phyloP scores from a whole-genome alignment of 1,140 invertebrate species.

The Sycophaga agraensis region DNA sequence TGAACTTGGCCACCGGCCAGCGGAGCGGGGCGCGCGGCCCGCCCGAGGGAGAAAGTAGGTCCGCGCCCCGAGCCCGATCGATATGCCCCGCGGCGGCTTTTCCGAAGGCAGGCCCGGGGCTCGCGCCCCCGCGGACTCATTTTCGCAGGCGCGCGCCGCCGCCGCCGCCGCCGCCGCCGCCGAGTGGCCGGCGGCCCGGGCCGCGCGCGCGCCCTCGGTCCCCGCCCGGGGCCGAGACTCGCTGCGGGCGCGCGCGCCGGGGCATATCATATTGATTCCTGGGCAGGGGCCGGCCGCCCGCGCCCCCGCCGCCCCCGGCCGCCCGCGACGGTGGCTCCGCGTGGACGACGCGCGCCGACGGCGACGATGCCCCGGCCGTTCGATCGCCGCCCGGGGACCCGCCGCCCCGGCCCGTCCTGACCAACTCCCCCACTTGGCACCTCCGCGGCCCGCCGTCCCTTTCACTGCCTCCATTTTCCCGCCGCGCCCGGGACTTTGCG shows the following conservation, averaged over 20 bases:
- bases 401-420: not conserved
- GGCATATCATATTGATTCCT: constrained; percentile 34
- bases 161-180: no score
- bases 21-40: no score
- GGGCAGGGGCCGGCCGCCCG: constrained; percentile 15
- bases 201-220: constrained; percentile 15
- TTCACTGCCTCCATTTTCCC: not conserved
- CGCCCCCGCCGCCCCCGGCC: not conserved
- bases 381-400: not conserved
- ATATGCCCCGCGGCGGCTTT: no score
- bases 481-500: not conserved
- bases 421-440: not conserved
- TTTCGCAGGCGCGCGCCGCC: constrained; percentile 12
- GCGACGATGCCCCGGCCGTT: not conserved
- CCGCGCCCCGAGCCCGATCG: no score
- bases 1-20: constrained; percentile 48
- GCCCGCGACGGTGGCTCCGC: constrained; percentile 29
- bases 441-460: not conserved
- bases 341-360: constrained; percentile 16
- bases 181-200: no score
- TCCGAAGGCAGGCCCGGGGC: not conserved
- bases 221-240: no score
- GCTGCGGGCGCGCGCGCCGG: constrained; percentile 19
- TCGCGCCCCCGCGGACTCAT: not conserved
- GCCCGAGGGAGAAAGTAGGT: no score